phyloP scores from a whole-genome alignment of 23 tunicate species.

The Ciona savignyi region DNA sequence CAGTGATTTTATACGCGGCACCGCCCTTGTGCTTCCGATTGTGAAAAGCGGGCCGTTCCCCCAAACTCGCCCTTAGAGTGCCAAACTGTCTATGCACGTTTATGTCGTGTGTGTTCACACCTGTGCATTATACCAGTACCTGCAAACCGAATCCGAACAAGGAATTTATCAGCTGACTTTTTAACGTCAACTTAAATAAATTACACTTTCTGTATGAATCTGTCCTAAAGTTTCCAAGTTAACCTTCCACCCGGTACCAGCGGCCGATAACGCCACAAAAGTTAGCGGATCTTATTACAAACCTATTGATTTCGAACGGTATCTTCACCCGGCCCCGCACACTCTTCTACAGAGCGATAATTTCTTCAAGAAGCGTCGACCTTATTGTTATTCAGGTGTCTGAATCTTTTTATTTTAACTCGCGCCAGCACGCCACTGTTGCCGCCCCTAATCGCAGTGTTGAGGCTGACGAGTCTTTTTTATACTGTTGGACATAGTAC shows the following conservation, averaged over 20 bases:
- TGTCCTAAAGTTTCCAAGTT: background rate
- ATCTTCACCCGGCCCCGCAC: background rate
- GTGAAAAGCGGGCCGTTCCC: background rate
- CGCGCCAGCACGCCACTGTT: background rate
- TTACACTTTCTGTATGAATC: constrained; percentile 1
- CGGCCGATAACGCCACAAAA: background rate
- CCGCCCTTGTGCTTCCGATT: background rate
- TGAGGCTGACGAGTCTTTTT: background rate
- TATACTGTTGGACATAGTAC: background rate
- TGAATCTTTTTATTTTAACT: background rate
- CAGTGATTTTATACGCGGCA: background rate
- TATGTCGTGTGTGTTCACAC: background rate
- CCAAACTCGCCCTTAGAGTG: background rate
- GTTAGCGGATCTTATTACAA: background rate
- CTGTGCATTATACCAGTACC: background rate
- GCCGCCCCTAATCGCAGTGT: constrained; percentile 1
- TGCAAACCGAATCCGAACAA: background rate
- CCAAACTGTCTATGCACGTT: background rate
- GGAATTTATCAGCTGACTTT: background rate
- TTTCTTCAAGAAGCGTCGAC: constrained; percentile 1
- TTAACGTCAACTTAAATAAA: too few species aligned
- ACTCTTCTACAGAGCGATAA: background rate
- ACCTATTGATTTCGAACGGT: background rate
- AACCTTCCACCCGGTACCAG: background rate
- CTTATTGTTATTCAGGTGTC: background rate